Percentiles rank a stretch among this genome's conserved stretches.
These are phyloP conservation scores for Oryctolagus cuniculus DNA, from an alignment of 2,113 vertebrate species.

Conservation along the genomic window DNA sequence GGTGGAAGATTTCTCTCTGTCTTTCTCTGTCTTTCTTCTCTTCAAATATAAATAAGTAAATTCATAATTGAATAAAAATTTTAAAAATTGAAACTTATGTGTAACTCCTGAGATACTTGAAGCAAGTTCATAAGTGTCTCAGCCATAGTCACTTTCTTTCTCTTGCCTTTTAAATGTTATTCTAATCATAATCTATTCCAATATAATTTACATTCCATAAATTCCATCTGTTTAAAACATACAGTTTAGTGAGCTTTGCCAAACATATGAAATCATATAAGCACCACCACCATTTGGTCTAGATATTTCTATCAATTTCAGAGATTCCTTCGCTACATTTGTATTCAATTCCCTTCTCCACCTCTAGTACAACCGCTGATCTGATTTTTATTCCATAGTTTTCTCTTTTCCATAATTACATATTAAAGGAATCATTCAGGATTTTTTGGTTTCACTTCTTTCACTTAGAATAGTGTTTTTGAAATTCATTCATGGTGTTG, in stretches of 20 bases:
- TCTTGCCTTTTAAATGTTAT: neutral
- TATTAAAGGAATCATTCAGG: neutral
- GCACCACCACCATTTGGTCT: neutral
- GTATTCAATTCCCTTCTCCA: neutral
- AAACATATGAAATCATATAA: neutral
- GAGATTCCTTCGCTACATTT: neutral
- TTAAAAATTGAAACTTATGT: too few species aligned
- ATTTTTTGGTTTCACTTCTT: constrained; percentile 42
- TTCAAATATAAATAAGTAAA: too few species aligned
- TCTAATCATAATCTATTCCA: neutral
- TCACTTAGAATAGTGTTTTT: neutral
- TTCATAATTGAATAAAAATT: too few species aligned
- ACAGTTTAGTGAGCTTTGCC: neutral
- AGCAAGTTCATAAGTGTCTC: neutral
- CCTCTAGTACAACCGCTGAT: neutral
- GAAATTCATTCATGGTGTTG: neutral
- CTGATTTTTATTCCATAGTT: neutral
- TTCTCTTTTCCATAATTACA: constrained; percentile 1
- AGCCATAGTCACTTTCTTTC: neutral
- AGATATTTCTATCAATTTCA: neutral
- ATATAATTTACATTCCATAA: constrained; percentile 15
- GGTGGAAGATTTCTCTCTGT: too few species aligned
- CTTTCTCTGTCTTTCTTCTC: too few species aligned
- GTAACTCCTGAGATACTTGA: neutral
- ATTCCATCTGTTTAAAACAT: neutral